Conservation (phyloP, 2,113 vertebrate species). For the Smithornis capensis region DNA sequence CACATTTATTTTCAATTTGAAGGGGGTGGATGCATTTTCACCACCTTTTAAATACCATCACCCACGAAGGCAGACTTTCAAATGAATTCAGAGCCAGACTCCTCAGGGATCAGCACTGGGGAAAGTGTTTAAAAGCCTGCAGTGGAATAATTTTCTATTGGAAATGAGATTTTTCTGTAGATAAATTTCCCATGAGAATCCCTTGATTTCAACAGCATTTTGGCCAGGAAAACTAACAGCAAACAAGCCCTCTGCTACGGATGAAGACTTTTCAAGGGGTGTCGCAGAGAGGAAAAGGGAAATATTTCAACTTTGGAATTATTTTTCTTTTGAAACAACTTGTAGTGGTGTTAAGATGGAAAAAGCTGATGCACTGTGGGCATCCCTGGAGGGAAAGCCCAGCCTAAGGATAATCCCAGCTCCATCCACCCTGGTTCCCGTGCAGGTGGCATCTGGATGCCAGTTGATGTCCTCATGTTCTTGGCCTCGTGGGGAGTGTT, state of each 20-base stretch:
- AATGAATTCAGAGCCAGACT: not conserved
- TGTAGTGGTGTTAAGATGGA: not conserved
- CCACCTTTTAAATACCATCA: not conserved
- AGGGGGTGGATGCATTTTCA: not conserved
- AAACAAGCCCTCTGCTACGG: not conserved
- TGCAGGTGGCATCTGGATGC: not conserved
- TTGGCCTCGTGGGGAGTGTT: accelerated
- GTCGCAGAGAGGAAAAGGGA: not conserved
- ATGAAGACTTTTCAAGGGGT: not conserved
- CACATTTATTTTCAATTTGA: not conserved
- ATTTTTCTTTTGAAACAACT: not conserved
- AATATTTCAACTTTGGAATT: not conserved
- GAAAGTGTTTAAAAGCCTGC: not conserved
- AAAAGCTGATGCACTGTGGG: not conserved
- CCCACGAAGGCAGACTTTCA: not conserved
- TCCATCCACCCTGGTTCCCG: accelerated
- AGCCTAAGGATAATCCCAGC: not conserved
- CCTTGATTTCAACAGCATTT: not conserved
- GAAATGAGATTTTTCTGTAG: not conserved
- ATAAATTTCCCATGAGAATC: not conserved
- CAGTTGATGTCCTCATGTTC: accelerated
- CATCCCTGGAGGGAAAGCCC: not conserved
- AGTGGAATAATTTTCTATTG: not conserved
- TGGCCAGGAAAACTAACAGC: not conserved
- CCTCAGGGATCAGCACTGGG: not conserved